Evolutionary conservation across 2,888 invertebrate genomes (phyloP).

Genomic region (Nycteola revayana): DNA sequence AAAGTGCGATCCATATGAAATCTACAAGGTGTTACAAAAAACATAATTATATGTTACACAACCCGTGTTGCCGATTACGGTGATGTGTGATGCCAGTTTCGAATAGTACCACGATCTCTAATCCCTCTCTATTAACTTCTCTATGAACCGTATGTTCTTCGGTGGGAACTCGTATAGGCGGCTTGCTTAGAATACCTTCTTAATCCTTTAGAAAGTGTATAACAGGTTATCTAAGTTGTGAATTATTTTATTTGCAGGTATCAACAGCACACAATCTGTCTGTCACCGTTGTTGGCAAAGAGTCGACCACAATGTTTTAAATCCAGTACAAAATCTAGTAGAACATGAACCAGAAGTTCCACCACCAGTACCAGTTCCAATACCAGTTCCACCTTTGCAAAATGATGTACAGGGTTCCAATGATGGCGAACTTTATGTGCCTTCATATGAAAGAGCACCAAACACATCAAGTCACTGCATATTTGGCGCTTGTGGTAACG

Average conservation of each 20-base stretch:
- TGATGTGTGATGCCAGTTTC: conserved; percentile 7
- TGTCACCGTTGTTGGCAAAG: conserved; percentile 7
- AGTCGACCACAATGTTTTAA: conserved; percentile 5
- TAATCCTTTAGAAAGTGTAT: conserved; percentile 7
- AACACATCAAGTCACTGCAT: conserved; percentile 10
- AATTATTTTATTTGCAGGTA: conserved; percentile 7
- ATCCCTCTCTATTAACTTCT: conserved; percentile 5
- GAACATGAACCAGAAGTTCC: conserved; percentile 4
- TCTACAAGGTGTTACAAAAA: conserved; percentile 6
- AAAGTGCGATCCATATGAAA: conserved; percentile 6
- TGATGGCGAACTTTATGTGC: conserved; percentile 8
- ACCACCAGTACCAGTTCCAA: conserved; percentile 2
- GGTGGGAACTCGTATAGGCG: conserved; percentile 5
- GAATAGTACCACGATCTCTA: conserved; percentile 5
- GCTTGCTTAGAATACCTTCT: conserved; percentile 6
- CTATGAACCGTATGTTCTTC: conserved; percentile 4
- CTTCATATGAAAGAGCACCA: conserved; percentile 9
- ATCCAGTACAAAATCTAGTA: conserved; percentile 5
- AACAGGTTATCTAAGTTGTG: conserved; percentile 6
- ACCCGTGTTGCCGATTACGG: conserved; percentile 5
- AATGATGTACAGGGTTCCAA: conserved; percentile 6
- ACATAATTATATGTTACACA: conserved; percentile 7
- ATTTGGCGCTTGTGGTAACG: conserved; percentile 6
- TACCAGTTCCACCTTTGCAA: conserved; percentile 4
- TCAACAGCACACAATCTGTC: conserved; percentile 6